These are phyloP conservation scores for Patiria miniata DNA, from an alignment of 35 echinoderm and acorn worm genomes.

Conservation along the genomic window DNA sequence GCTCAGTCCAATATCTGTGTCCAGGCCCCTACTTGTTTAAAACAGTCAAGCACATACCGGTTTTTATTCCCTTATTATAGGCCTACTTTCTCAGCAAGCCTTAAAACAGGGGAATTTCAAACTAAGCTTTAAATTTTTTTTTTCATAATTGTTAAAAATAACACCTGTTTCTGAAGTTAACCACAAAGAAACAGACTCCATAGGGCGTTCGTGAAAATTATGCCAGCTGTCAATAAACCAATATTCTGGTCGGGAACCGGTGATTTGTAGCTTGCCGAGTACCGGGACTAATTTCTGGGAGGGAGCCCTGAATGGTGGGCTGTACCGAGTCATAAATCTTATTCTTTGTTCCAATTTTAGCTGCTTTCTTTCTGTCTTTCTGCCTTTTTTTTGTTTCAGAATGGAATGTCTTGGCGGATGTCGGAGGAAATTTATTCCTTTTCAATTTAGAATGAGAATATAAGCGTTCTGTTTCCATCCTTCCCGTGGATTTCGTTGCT, in stretches of 20 bases:
- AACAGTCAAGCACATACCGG: too few species aligned
- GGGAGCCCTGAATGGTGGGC: not conserved
- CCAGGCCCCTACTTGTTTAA: too few species aligned
- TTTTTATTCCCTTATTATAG: too few species aligned
- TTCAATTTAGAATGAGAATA: conserved; percentile 17
- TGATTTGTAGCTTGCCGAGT: not conserved
- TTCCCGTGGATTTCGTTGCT: not conserved
- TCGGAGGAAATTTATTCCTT: conserved; percentile 3
- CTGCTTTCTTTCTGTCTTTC: not conserved
- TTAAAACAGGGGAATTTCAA: too few species aligned
- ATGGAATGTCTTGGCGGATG: conserved; percentile 28
- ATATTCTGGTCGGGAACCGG: not conserved
- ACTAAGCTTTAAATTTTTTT: too few species aligned
- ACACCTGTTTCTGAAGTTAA: too few species aligned
- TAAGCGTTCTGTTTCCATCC: not conserved
- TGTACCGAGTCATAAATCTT: not conserved
- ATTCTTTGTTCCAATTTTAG: not conserved
- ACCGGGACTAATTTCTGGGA: conserved; percentile 11
- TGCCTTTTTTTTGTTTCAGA: not conserved
- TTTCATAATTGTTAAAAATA: too few species aligned
- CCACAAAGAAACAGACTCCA: too few species aligned
- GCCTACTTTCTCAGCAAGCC: too few species aligned
- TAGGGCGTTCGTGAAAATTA: not conserved
- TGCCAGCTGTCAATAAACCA: not conserved
- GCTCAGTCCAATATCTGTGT: too few species aligned